phyloP scores from a whole-genome alignment of 2,797 vertebrate genomes.

The Mus minutoides region DNA sequence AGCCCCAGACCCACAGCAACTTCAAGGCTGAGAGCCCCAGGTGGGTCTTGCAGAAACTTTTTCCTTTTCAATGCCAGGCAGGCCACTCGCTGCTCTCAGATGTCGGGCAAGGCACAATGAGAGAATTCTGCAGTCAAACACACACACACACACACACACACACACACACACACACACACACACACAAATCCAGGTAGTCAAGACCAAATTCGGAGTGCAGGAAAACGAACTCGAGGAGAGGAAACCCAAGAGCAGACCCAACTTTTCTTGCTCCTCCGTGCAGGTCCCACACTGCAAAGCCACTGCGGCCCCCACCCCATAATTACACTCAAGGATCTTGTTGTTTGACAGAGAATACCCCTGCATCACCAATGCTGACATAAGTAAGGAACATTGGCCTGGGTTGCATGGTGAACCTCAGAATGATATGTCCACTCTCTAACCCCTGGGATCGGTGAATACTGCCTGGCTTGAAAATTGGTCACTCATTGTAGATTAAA shows the following conservation, averaged over 20 bases:
- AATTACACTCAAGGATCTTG: not conserved
- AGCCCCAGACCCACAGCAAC: slow-evolving; percentile 72
- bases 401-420: not conserved
- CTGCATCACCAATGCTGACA: not conserved
- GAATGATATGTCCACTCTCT: not conserved
- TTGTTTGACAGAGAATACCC: not conserved
- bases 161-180: not conserved
- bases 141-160: not conserved
- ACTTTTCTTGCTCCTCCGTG: not conserved
- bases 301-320: rapidly evolving
- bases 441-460: not conserved
- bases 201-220: slow-evolving; percentile 44
- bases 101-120: slow-evolving; percentile 52
- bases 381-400: not conserved
- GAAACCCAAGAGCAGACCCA: not conserved
- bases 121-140: slow-evolving; percentile 52
- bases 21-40: slow-evolving; percentile 79
- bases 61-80: slow-evolving; percentile 73
- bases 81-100: slow-evolving; percentile 66
- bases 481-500: not conserved
- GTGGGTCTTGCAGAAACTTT: slow-evolving; percentile 77
- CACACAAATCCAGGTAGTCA: slow-evolving; percentile 17
- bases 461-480: not conserved
- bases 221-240: not conserved
- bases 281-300: rapidly evolving